Conservation (phyloP, 1,140 invertebrate genomes). For the Trichoplusia ni region DNA sequence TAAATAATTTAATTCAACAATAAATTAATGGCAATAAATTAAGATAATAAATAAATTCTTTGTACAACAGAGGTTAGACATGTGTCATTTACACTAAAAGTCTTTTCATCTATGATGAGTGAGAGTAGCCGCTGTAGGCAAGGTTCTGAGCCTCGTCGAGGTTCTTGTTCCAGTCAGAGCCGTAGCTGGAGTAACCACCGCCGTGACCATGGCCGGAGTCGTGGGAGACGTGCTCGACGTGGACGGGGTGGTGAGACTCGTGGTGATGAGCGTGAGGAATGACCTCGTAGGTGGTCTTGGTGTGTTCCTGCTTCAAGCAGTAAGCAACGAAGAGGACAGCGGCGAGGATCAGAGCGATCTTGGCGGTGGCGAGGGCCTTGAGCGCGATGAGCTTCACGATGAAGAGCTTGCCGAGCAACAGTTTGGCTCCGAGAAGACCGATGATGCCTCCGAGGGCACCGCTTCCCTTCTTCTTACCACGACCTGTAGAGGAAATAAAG, state of each 20-base stretch:
- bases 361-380: conserved; percentile 73
- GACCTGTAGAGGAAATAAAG: conserved; percentile 48
- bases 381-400: conserved; percentile 75
- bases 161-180: conserved; percentile 77
- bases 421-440: conserved; percentile 69
- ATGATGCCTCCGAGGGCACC: conserved; percentile 64
- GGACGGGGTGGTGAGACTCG: conserved; percentile 65
- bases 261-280: conserved; percentile 71
- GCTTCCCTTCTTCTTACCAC: conserved; percentile 70
- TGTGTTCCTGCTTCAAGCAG: conserved; percentile 72
- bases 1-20: conserved; percentile 49
- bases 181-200: conserved; percentile 59
- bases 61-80: conserved; percentile 64
- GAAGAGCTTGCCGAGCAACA: conserved; percentile 73
- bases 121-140: conserved; percentile 70
- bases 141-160: conserved; percentile 72
- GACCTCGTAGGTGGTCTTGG: conserved; percentile 75
- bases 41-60: conserved; percentile 69
- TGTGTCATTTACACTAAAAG: conserved; percentile 41
- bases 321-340: conserved; percentile 72
- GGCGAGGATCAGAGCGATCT: conserved; percentile 70
- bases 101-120: conserved; percentile 54
- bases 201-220: conserved; percentile 58
- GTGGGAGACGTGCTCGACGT: conserved; percentile 65
- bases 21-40: conserved; percentile 75